Conservation (phyloP, 2,888 invertebrate genomes). For the Pterostichus niger region DNA sequence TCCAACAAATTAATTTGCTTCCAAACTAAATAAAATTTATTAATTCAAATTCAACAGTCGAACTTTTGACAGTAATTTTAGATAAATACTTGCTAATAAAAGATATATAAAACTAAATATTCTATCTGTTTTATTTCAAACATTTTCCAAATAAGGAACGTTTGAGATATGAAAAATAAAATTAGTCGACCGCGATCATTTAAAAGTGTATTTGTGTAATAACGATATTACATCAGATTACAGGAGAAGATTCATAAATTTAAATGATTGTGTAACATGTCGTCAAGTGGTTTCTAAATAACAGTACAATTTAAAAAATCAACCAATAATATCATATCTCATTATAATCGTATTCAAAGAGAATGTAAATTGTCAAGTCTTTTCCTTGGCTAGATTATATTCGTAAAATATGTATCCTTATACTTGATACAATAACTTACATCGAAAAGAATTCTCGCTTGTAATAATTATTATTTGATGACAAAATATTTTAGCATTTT, state of each 20-base stretch:
- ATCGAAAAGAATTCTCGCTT: conserved; percentile 27
- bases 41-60: no score
- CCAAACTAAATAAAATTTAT: no score
- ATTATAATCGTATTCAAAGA: conserved; percentile 31
- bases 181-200: no score
- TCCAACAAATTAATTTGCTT: no score
- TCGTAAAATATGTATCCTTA: conserved; percentile 50
- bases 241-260: neutral
- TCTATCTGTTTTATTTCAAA: no score
- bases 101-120: no score
- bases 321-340: conserved; percentile 23
- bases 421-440: conserved; percentile 51
- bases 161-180: no score
- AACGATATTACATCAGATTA: no score
- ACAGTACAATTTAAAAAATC: conserved; percentile 25
- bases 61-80: no score
- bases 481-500: conserved; percentile 63
- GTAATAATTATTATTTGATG: conserved; percentile 62
- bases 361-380: conserved; percentile 32
- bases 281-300: conserved; percentile 15
- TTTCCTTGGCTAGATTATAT: conserved; percentile 28
- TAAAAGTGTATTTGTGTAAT: no score
- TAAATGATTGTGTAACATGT: conserved; percentile 1
- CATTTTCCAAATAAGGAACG: no score
- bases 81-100: no score